Evolutionary conservation across 2,797 vertebrate species (phyloP).

Genomic region (Poeciliopsis infans): DNA sequence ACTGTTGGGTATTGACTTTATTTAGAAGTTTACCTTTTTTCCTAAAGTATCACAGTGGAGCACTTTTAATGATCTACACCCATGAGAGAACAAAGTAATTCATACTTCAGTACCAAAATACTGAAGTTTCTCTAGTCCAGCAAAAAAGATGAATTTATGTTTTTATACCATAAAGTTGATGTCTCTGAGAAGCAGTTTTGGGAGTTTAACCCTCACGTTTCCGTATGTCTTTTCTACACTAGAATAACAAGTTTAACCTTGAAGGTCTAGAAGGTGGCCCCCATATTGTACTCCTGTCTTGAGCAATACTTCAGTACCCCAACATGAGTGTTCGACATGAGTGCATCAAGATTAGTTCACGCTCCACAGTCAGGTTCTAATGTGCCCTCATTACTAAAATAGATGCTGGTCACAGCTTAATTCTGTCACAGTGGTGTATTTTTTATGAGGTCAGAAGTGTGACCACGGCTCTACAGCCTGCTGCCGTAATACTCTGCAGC

Average conservation of each 20-base stretch:
- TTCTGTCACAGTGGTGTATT: conserved; percentile 28
- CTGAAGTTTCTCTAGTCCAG: conserved; percentile 7
- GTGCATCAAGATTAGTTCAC: conserved; percentile 21
- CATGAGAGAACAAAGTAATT: background rate
- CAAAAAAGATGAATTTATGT: conserved; percentile 29
- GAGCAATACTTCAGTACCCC: conserved; percentile 25
- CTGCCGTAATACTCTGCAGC: conserved; percentile 17
- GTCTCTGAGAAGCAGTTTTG: conserved; percentile 15
- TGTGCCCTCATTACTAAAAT: conserved; percentile 32
- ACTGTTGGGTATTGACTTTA: background rate
- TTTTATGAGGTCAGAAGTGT: conserved; percentile 39
- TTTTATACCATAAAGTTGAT: conserved; percentile 23
- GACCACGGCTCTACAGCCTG: conserved; percentile 29
- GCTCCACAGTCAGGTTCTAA: conserved; percentile 2
- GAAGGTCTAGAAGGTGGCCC: conserved; percentile 12
- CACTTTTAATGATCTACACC: background rate
- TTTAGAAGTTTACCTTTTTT: background rate
- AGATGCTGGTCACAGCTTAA: conserved; percentile 49
- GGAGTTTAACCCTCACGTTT: conserved; percentile 55
- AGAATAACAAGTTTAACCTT: conserved; percentile 52
- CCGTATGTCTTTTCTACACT: conserved; percentile 18
- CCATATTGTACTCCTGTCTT: conserved; percentile 17
- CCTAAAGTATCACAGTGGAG: background rate
- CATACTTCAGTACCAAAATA: background rate
- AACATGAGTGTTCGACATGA: conserved; percentile 3